These are phyloP conservation scores for Drosophila nigrodunni DNA, from an alignment of 1,140 invertebrate species.

Conservation along the genomic window DNA sequence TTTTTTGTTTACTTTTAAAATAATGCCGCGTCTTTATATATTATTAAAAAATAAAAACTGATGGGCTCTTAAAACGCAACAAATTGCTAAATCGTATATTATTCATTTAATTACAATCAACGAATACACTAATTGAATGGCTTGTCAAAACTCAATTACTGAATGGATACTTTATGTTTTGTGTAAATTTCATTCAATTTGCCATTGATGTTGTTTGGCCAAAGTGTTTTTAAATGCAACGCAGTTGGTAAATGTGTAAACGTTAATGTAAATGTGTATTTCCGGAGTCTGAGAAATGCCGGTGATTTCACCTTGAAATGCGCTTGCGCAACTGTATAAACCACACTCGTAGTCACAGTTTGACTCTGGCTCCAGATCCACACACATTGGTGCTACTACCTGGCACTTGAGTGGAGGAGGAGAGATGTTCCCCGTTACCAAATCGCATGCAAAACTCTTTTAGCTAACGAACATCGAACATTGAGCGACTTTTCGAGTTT, in stretches of 20 bases:
- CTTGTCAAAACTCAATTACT: slow-evolving; percentile 11
- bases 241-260: too few species aligned
- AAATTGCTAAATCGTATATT: background rate
- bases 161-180: slow-evolving; percentile 14
- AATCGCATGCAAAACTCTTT: slow-evolving; percentile 59
- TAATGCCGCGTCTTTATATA: too few species aligned
- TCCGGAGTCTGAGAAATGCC: slow-evolving; percentile 50
- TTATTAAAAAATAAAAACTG: too few species aligned
- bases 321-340: slow-evolving; percentile 51
- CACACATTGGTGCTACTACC: background rate
- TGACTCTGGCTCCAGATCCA: slow-evolving; percentile 21
- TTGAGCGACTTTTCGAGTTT: slow-evolving; percentile 54
- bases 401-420: background rate
- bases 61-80: background rate
- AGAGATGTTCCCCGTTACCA: background rate
- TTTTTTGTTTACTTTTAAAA: too few species aligned
- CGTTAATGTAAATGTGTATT: slow-evolving; percentile 27
- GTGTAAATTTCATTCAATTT: slow-evolving; percentile 45
- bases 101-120: background rate
- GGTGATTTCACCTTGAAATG: slow-evolving; percentile 76
- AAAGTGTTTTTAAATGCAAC: slow-evolving; percentile 15
- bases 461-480: slow-evolving; percentile 57
- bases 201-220: slow-evolving; percentile 9
- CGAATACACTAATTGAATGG: slow-evolving; percentile 6
- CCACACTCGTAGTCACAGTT: background rate